A percentile compares a stretch with the other conserved stretches of the same genome.
Evolutionary conservation across 2,113 vertebrate genomes (phyloP).

Genomic region (Trogon surrucura): DNA sequence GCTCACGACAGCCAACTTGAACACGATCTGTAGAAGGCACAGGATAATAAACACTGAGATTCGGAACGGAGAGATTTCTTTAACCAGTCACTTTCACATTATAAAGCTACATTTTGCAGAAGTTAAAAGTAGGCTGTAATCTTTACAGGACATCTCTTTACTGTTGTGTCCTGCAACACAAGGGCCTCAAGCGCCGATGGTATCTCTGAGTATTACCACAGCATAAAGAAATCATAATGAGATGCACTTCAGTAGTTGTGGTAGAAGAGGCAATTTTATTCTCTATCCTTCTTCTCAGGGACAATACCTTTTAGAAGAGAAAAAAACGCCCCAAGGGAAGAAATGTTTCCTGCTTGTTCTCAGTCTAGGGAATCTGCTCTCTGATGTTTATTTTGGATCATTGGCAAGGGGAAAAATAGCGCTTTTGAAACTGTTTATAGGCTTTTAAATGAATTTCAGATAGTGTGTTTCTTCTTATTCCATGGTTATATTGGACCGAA

Average conservation of each 20-base stretch:
- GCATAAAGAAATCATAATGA: slow-evolving; percentile 31
- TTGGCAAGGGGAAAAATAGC: slow-evolving; percentile 5
- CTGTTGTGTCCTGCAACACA: slow-evolving; percentile 6
- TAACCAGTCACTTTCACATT: background rate
- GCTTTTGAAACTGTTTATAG: slow-evolving; percentile 10
- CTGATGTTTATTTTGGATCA: slow-evolving; percentile 20
- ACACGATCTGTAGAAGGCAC: slow-evolving; percentile 76
- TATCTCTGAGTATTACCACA: slow-evolving; percentile 30
- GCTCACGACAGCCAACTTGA: slow-evolving; percentile 91
- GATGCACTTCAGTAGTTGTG: background rate
- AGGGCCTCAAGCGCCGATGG: background rate
- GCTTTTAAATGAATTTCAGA: slow-evolving; percentile 14
- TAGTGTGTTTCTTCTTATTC: background rate
- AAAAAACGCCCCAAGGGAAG: slow-evolving; percentile 45
- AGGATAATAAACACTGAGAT: slow-evolving; percentile 18
- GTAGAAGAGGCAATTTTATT: slow-evolving; percentile 39
- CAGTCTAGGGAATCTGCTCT: slow-evolving; percentile 33
- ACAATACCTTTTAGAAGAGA: slow-evolving; percentile 43
- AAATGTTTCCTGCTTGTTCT: slow-evolving; percentile 54
- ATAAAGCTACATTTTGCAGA: background rate
- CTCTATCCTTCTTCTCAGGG: slow-evolving; percentile 31
- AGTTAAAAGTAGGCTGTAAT: background rate
- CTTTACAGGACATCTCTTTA: slow-evolving; percentile 38
- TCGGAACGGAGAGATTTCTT: background rate
- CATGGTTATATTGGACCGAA: background rate